A percentile compares a stretch with the other conserved stretches of the same genome.
phyloP scores from a whole-genome alignment of 2,888 invertebrate species.

The Pimpla rufipes region DNA sequence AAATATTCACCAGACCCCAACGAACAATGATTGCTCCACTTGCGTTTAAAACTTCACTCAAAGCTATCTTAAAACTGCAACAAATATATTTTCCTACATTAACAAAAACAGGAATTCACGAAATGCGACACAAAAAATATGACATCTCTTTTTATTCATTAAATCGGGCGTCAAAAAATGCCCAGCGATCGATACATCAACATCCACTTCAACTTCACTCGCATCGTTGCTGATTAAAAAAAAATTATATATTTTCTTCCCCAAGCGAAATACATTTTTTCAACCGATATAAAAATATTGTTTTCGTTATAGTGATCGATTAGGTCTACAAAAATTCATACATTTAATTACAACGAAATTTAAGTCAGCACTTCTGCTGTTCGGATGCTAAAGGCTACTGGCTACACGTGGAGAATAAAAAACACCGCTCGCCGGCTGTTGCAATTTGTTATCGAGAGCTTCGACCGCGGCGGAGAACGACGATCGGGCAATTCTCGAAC shows the following conservation, averaged over 20 bases:
- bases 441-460: constrained; percentile 59
- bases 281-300: not conserved
- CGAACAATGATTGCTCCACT: too few species aligned
- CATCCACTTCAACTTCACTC: too few species aligned
- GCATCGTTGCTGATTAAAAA: too few species aligned
- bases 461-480: constrained; percentile 38
- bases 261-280: too few species aligned
- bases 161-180: too few species aligned
- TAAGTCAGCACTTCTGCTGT: not conserved
- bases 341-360: not conserved
- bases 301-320: not conserved
- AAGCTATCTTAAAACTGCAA: not conserved
- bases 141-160: too few species aligned
- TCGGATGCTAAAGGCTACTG: too few species aligned
- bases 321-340: not conserved
- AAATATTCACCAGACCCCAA: too few species aligned
- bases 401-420: not conserved
- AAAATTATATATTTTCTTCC: too few species aligned
- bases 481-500: constrained; percentile 30
- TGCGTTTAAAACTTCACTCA: not conserved
- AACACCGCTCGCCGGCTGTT: constrained; percentile 26
- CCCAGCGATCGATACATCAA: too few species aligned
- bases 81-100: not conserved
- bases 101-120: too few species aligned
- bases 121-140: too few species aligned